A percentile compares a stretch with the other conserved stretches of the same genome.
Evolutionary conservation across 2,113 vertebrate genomes (phyloP).

Genomic region (Chloroceryle aenea): DNA sequence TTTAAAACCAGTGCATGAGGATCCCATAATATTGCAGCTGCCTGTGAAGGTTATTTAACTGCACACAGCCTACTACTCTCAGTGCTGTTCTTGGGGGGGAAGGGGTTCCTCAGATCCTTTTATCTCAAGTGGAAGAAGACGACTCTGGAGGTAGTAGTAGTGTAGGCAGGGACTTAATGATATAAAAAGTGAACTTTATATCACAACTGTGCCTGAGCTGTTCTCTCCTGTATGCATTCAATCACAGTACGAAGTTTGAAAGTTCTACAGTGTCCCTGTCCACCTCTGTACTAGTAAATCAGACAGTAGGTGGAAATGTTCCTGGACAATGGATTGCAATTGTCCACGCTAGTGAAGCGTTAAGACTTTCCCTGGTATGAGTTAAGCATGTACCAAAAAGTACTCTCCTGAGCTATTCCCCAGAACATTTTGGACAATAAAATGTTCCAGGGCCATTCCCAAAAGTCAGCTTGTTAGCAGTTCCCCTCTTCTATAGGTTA

Average conservation of each 20-base stretch:
- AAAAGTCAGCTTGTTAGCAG: background rate
- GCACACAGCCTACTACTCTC: background rate
- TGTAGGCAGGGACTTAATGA: background rate
- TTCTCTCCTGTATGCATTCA: background rate
- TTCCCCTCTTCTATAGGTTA: background rate
- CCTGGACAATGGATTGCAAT: background rate
- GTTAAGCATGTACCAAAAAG: background rate
- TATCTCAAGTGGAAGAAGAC: background rate
- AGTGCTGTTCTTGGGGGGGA: background rate
- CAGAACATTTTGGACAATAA: background rate
- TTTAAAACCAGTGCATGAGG: background rate
- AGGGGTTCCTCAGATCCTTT: background rate
- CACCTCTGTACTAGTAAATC: background rate
- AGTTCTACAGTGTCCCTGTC: background rate
- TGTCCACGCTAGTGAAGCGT: background rate
- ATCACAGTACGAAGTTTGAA: background rate
- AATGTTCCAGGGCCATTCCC: background rate
- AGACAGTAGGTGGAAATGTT: conserved; percentile 17
- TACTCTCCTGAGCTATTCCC: background rate
- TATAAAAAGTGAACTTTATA: background rate
- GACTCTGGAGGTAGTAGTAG: too few species aligned
- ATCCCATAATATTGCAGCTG: background rate
- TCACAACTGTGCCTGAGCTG: background rate
- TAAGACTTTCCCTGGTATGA: background rate
- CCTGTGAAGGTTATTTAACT: background rate